Evolutionary conservation across 2,113 vertebrate genomes (phyloP), one percentile per base, ranked within the genome.

Genomic region (Alligator mississippiensis): DNA sequence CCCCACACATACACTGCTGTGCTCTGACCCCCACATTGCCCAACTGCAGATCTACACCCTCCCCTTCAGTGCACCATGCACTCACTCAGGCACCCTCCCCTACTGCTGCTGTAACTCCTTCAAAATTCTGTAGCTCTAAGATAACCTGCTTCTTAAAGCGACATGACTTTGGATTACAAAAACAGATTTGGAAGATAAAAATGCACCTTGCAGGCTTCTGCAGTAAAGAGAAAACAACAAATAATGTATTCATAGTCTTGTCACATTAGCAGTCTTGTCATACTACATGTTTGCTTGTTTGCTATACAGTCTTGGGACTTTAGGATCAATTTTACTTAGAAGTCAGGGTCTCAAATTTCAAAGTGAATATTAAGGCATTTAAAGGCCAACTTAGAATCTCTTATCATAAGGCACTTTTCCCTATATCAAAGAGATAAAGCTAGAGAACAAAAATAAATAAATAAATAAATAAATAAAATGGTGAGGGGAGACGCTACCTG

Each of bases 151-250:
- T 91, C 60, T 80, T 68, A 77, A 38, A 82, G 74, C 38, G 82
- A 61, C 34, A 82, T 38, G 18, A 85, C 75, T 78, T 87, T 92
- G 30, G 54, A 18, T 59, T 9, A 15, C 55, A 83, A 58, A 58
- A 70, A n/a, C 28, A 15, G 72, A 17, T 38, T 72, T 72, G 84
- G 84, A 80, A 95, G 85, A 87, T 85, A 88, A 93, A 76, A 54
- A 64, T 12, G 81, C 61, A 75, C 34, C 84, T 77, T 82, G 83
- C 63, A 77, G 28, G n/a, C 34, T 60, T 84, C 77, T 75, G 34
- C 62, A 47, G 76, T 68, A 80, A 90, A 90, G n/a, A 38, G 84
- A 76, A 17, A 88, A 61, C 90, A 90, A 54, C 11, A 68, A n/a
- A 87, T 70, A 63, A 13, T 30, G 3, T 83, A 76, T 85, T 66